Conservation (phyloP, 2,888 invertebrate genomes). For the Palloptera scutellata region DNA sequence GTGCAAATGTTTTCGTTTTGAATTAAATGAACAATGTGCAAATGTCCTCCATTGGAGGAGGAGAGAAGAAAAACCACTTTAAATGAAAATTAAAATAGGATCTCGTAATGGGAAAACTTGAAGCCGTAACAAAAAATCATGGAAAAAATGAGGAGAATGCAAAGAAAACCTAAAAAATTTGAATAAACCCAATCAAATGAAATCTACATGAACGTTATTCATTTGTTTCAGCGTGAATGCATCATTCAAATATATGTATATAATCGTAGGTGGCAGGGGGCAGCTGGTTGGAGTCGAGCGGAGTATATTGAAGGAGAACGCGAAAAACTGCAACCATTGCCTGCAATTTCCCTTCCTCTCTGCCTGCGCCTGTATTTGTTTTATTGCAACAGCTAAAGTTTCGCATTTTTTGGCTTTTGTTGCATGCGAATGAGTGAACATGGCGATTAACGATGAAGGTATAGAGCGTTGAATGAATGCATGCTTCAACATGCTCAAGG, state of each 20-base stretch:
- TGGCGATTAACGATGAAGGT: neutral
- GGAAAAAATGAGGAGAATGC: neutral
- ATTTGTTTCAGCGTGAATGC: neutral
- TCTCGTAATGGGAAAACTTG: constrained; percentile 28
- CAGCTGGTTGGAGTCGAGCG: too few relatives aligned
- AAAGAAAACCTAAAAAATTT: neutral
- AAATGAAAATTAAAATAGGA: constrained; percentile 27
- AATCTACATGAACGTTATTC: too few relatives aligned
- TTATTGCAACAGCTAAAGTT: constrained; percentile 24
- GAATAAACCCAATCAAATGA: neutral
- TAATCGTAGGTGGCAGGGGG: too few relatives aligned
- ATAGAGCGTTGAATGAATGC: too few relatives aligned
- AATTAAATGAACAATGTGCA: constrained; percentile 29
- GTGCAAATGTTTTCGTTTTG: constrained; percentile 19
- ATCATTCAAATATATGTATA: constrained; percentile 7
- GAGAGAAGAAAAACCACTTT: constrained; percentile 12
- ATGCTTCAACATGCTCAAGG: constrained; percentile 8
- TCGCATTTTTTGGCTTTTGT: constrained; percentile 24
- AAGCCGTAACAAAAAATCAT: constrained; percentile 6
- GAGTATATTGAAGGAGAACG: too few relatives aligned
- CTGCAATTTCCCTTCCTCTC: too few relatives aligned
- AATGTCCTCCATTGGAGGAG: constrained; percentile 6
- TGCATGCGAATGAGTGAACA: constrained; percentile 22
- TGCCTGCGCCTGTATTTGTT: constrained; percentile 1
- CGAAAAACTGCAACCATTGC: too few relatives aligned